Base-by-base conservation (phyloP, 2,113 vertebrate genomes). In the Octodon degus region DNA sequence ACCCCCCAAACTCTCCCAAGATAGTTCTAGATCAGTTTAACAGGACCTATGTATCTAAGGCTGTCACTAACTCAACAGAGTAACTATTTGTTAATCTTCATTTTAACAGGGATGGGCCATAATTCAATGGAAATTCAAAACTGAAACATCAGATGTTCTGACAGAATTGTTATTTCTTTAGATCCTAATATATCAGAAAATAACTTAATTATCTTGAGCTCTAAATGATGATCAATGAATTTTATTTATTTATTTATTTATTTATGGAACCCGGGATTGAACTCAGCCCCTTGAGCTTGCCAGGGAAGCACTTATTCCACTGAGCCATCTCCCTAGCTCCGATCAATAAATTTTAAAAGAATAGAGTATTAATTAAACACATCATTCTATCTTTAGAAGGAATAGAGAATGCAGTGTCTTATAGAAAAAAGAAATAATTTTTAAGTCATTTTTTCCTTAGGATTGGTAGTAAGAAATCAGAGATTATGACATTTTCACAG, bases 321-420 rank as follows among this genome's bases (percentile, higher is more conserved):
- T 43, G 43, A 43, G 5, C 43, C 43, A 43, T 43, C 43, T 43
- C 43, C 43, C 43, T 43, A 43, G 43, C 43, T 6, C 43, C 43
- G 70, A 16, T 20, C 80, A 72, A 19, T 72, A 7, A 86, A 80
- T 89, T 93, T 91, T 94, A 72, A 80, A 93, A 80, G 37, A 14
- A 47, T 16, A 43, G 4, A 14, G 2, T 81, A 10, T 65, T 96
- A 79, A 86, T 19, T 89, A 13, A 34, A 16, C 14, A 82, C 63
- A 60, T 1, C 1, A 32, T 76, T 30, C 3, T 77, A 32, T 27
- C 27, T 77, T 63, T 89, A 47, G 60, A 89, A 47, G 58, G 50
- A 7, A 58, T 32, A 24, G 0, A 62, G 34, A 4, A 47, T 30
- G 4, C 2, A 7, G 77, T 92, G 80, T 67, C 53, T 95, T 32